Percentiles rank a stretch among this genome's conserved stretches.
Evolutionary conservation across 2,113 vertebrate species (phyloP).

Genomic region (Hymenochirus boettgeri): DNA sequence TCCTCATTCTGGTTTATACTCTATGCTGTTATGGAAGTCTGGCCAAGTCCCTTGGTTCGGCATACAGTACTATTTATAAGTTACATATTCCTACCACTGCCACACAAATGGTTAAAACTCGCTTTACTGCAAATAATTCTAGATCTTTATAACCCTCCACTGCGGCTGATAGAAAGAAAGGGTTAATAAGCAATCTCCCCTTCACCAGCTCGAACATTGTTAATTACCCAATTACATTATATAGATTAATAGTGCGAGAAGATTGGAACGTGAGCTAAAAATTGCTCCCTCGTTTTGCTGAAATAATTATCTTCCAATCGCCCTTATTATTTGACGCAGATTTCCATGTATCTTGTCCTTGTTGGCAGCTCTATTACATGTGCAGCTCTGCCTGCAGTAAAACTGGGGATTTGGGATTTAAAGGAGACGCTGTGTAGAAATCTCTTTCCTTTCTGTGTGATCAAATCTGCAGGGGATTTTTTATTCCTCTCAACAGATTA

Average conservation of each 20-base stretch:
- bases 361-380: background rate
- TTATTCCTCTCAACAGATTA: background rate
- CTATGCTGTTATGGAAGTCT: too few relatives aligned
- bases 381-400: background rate
- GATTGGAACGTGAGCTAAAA: background rate
- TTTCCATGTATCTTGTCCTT: background rate
- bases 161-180: too few relatives aligned
- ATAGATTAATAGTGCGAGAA: background rate
- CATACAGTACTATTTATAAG: too few relatives aligned
- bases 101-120: too few relatives aligned
- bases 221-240: background rate
- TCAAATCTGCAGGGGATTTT: background rate
- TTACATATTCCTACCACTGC: too few relatives aligned
- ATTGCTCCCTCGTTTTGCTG: background rate
- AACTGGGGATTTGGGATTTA: background rate
- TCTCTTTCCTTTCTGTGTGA: background rate
- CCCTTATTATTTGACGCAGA: background rate
- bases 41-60: too few relatives aligned
- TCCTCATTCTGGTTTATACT: too few relatives aligned
- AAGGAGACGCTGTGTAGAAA: background rate
- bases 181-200: too few relatives aligned
- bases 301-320: background rate
- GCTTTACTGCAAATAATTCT: too few relatives aligned
- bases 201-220: too few relatives aligned
- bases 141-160: too few relatives aligned